Base-by-base conservation (phyloP, 2,797 vertebrate genomes). In the Silurus lanzhouensis region DNA sequence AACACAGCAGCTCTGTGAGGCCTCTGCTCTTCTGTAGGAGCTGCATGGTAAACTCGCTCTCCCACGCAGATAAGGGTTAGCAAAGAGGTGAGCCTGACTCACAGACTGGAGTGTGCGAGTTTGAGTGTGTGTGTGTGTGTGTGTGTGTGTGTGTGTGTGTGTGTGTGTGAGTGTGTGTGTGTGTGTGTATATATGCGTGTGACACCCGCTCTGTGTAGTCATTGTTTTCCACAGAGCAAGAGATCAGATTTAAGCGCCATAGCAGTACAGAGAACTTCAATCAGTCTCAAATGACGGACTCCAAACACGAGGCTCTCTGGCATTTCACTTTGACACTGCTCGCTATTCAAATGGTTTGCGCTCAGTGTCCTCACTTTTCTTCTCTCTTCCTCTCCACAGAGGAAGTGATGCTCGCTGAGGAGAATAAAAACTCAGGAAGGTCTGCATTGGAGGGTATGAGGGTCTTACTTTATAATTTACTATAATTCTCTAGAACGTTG, bases 321-420 rank as follows among this genome's bases (percentile, higher is more conserved):
- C 67, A 72, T 85, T 79, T 81, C n/a, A 38, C 68, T 81, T 82
- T 76, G 61, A 75, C 71, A 63, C 71, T 3, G n/a, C 55, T 68
- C 17, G 68, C 80, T 22, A 48, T 82, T 83, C 55, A 57, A 81
- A 76, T 14, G 27, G 5, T 31, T 75, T 52, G 57, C 22, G 44
- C 31, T 85, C 27, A 3, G 17, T 68, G 52, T 77, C 17, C 12
- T 66, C 5, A 12, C 20, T 31, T 86, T 81, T 89, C n/a, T 70
- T 48, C 70, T 88, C 78, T 48, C 86, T 84, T 79, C 20, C 90
- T 64, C 87, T 12, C 93, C 91, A 44, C 94, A 99, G 98, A 99
- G 96, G 98, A 99, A 95, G 98, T 99, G 82, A 99, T 99, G 98
- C 95, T 99, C 68, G 97, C 97, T 58, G 98, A 99, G 94, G 98